A percentile compares a stretch with the other conserved stretches of the same genome.
phyloP scores from a whole-genome alignment of 1,140 invertebrate species.

The Lepidurus apus region DNA sequence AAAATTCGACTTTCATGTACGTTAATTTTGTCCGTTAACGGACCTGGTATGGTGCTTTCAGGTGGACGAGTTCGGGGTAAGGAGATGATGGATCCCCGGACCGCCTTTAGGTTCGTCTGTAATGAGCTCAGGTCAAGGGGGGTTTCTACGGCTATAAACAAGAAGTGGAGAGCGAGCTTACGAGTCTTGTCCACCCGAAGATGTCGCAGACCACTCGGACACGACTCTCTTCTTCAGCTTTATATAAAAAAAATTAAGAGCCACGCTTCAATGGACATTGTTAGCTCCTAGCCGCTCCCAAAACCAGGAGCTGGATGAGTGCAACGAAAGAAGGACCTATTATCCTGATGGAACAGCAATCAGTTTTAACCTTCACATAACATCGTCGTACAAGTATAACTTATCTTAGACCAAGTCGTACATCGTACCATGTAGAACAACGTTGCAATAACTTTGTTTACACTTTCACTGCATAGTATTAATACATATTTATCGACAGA shows the following conservation, averaged over 20 bases:
- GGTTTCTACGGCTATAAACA: slow-evolving; percentile 19
- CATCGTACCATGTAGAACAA: not conserved
- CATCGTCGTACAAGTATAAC: not conserved
- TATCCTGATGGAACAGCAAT: slow-evolving; percentile 5
- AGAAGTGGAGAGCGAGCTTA: slow-evolving; percentile 20
- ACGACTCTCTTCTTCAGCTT: slow-evolving; percentile 15
- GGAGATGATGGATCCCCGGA: not conserved
- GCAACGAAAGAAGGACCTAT: not conserved
- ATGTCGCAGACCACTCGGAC: slow-evolving; percentile 20
- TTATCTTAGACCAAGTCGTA: not conserved
- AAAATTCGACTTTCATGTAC: not conserved
- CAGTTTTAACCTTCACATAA: slow-evolving; percentile 5
- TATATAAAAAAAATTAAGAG: slow-evolving; percentile 1
- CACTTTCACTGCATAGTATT: too few species aligned
- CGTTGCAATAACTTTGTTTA: too few species aligned
- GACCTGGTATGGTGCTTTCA: not conserved
- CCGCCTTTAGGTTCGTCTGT: slow-evolving; percentile 8
- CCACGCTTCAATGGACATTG: slow-evolving; percentile 21
- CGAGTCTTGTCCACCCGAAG: not conserved
- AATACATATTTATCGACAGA: too few species aligned
- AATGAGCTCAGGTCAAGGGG: slow-evolving; percentile 17
- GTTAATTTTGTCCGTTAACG: slow-evolving; percentile 4
- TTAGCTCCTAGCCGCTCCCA: slow-evolving; percentile 8
- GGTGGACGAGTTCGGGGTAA: not conserved
- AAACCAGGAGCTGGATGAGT: slow-evolving; percentile 3